phyloP scores from a whole-genome alignment of 2,888 invertebrate genomes.

The Mesoligia furuncula region DNA sequence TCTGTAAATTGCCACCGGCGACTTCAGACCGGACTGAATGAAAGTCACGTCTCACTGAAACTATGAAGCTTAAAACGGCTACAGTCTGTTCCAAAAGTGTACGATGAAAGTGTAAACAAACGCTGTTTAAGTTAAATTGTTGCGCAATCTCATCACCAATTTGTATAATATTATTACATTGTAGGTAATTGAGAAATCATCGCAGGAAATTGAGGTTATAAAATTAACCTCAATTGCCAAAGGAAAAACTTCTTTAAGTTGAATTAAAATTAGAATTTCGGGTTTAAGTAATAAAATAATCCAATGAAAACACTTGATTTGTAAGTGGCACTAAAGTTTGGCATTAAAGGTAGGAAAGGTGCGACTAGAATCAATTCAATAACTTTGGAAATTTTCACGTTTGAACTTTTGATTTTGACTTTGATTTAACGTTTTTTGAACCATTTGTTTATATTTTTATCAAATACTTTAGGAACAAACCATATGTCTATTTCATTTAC shows the following conservation, averaged over 20 bases:
- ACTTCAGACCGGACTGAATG: not conserved
- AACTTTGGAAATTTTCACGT: too few relatives aligned
- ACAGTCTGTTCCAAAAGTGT: not conserved
- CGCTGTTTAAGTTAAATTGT: not conserved
- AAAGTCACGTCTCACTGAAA: not conserved
- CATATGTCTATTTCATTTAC: not conserved
- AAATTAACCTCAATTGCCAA: not conserved
- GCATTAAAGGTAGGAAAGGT: too few relatives aligned
- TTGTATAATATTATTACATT: not conserved
- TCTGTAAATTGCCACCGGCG: not conserved
- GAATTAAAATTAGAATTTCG: not conserved
- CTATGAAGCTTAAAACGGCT: not conserved
- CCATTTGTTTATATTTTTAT: not conserved
- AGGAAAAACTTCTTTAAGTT: not conserved
- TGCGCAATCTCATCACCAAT: not conserved
- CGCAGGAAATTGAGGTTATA: not conserved
- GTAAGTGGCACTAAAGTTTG: too few relatives aligned
- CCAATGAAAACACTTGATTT: too few relatives aligned
- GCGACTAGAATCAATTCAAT: too few relatives aligned
- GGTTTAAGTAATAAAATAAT: too few relatives aligned
- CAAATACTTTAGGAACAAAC: not conserved
- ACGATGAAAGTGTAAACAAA: too few relatives aligned
- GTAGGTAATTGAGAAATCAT: not conserved
- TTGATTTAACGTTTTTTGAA: not conserved
- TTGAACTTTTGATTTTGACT: too few relatives aligned